Evolutionary conservation across 1,140 invertebrate genomes (phyloP), one percentile per base, ranked within the genome.

Genomic region (Aphelenchoides fujianensis): DNA sequence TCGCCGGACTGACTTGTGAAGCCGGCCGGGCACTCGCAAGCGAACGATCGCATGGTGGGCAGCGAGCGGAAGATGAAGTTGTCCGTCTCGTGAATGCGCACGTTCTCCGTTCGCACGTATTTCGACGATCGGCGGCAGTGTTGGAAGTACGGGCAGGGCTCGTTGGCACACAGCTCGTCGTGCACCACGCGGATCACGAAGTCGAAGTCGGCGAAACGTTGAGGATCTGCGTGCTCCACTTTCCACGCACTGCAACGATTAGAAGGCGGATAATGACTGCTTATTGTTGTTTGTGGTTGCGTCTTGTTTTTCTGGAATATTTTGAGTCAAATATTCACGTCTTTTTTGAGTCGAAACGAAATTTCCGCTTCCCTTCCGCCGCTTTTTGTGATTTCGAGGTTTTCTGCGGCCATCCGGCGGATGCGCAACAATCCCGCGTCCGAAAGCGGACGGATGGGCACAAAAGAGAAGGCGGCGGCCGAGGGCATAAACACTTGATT

Each of bases 141-240:
- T 84, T 97, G 94, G 84, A 90, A 98, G 85, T 98, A 96, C 0
- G 95, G 86, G 82, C 96, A 99, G 0, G 95, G 95, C 83, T 99
- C 96, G 23, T 91, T 88, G 0, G 96, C 91, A 85, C 96, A 99
- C 0, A 97, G 87, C 85, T 97, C 96, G 84, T 98, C 95, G 83
- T 96, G 94, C 85, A 98, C 97, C 0, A 95, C 93, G 1, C 97
- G 84, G 0, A 98, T 92, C 88, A 92, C 78, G 23, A 82, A 34
- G 66, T 61, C 68, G 53, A 66, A 71, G 53, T 41, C 27, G 16
- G 48, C 12, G 27, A 74, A 7, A n/a, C 64, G 69, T 27, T 48
- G 31, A 23, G 23, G 28, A 35, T 66, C 34, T 9, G 63, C 63
- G 0, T 34, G 16, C 31, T 66, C 63, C 36, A 66, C 53, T 3